Percentiles rank a stretch among this genome's conserved stretches.
Evolutionary conservation across 2,113 vertebrate species (phyloP).

Genomic region (Mesoclemmys tuberculata): DNA sequence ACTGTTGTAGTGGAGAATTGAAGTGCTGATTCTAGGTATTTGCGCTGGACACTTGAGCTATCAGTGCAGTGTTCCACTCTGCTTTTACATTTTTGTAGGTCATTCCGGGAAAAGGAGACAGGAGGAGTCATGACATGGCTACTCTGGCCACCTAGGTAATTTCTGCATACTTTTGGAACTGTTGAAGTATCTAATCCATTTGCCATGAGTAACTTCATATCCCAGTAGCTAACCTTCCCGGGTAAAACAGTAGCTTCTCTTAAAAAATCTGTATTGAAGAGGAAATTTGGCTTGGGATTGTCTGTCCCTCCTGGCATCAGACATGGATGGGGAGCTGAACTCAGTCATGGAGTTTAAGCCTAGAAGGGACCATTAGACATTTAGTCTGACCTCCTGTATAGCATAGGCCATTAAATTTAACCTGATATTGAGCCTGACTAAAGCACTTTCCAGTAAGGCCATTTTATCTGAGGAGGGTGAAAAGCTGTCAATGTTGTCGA

Average conservation of each 20-base stretch:
- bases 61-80: accelerated
- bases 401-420: no score
- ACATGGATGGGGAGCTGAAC: not conserved
- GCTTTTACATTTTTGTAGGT: not conserved
- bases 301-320: not conserved
- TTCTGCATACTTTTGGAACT: not conserved
- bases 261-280: not conserved
- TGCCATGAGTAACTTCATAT: not conserved
- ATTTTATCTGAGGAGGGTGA: no score
- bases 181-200: not conserved
- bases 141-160: not conserved
- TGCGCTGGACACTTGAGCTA: not conserved
- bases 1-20: not conserved
- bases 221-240: not conserved
- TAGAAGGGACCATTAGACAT: not conserved
- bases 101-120: not conserved
- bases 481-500: no score
- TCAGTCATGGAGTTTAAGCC: not conserved
- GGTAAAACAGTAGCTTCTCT: not conserved
- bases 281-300: accelerated
- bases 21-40: not conserved
- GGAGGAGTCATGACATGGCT: not conserved
- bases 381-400: no score
- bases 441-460: no score
- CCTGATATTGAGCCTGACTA: no score